Base-by-base conservation (phyloP, 2,888 invertebrate genomes). In the Gerris lacustris region DNA sequence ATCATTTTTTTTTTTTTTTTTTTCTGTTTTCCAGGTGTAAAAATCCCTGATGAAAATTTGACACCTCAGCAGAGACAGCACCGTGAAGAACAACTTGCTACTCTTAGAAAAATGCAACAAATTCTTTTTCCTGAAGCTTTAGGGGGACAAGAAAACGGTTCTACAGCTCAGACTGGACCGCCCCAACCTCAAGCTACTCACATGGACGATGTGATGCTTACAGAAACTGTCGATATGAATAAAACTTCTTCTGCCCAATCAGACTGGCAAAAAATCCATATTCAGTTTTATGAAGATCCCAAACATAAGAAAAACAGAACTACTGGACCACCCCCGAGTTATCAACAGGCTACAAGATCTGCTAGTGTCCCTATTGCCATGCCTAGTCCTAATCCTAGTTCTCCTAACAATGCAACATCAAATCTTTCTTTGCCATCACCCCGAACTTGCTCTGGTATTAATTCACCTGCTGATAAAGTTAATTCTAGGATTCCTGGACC, bases 21-120 rank as follows among this genome's bases (percentile, higher is more conserved):
- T 31, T 31, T 31, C n/a, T n/a, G n/a, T 31, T 31, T 73, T 63
- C 66, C 68, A 84, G 87, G 90, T 76, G 92, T 94, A 67, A 94
- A 95, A 86, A 91, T 95, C 78, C 94, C 94, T 76, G 94, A 94
- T 82, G 96, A 96, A 82, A 95, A 96, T 82, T 83, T 97, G 77
- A 97, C 97, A 70, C 96, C 96, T 55, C 94, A 96, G 80, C 96
- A 97, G 80, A 86, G 94, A 70, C 93, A 94, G 74, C 94, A 95
- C 80, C 86, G 97, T 73, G 96, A 96, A 81, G 94, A 94, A 78
- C 92, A 95, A 78, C 83, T 97, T 68, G 96, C 95, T 6, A 94
- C 91, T 73, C 85, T 97, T 74, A 83, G 91, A 74, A 94, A 95
- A 83, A 93, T 96, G 88, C 92, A 95, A 77, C 91, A 94, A 80